These are phyloP conservation scores for Tapera naevia DNA, from an alignment of 2,797 vertebrate species.

Conservation along the genomic window DNA sequence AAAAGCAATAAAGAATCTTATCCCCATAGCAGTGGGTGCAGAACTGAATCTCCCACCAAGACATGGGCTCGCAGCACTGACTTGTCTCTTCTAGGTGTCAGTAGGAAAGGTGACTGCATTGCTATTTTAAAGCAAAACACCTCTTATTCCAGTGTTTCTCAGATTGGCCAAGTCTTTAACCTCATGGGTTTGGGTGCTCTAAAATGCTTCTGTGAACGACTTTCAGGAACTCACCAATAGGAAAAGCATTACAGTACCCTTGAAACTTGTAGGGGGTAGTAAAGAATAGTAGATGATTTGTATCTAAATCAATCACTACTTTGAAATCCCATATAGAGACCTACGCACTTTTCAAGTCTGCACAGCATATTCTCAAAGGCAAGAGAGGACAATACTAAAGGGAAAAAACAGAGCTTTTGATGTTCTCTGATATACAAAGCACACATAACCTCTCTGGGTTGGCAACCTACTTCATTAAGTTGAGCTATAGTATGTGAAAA, in stretches of 20 bases:
- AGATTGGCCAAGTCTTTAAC: background rate
- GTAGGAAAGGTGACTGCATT: background rate
- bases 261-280: background rate
- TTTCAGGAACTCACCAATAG: background rate
- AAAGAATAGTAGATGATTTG: background rate
- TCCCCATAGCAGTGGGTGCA: background rate
- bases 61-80: background rate
- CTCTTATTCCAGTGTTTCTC: background rate
- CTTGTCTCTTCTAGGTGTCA: background rate
- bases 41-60: background rate
- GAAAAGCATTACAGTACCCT: background rate
- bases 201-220: background rate
- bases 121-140: background rate
- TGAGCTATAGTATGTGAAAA: background rate
- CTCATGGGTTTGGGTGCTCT: background rate
- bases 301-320: background rate
- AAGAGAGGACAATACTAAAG: constrained; percentile 6
- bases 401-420: background rate
- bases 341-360: constrained; percentile 32
- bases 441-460: background rate
- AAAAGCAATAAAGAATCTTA: background rate
- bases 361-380: background rate
- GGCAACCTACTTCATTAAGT: background rate
- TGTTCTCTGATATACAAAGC: background rate
- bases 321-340: background rate